Base-by-base conservation (phyloP, 2,888 invertebrate species). In the Homarus gammarus region DNA sequence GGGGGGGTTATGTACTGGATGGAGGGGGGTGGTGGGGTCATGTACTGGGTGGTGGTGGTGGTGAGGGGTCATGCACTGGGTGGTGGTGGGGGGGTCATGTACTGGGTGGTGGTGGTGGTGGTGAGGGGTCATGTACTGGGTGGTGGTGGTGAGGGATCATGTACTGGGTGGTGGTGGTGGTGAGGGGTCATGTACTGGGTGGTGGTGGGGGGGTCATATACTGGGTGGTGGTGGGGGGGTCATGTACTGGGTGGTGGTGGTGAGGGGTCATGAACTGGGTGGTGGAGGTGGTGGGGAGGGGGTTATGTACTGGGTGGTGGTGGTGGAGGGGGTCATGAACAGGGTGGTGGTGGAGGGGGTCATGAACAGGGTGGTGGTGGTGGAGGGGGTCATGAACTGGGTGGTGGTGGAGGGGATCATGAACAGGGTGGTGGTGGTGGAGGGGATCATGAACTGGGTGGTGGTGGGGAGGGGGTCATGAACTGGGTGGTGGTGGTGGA, bases 311-410 rank as follows among this genome's bases (percentile, higher is more conserved):
- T n/a, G n/a, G n/a, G n/a, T n/a, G 75, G 49, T 12, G n/a, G 18
- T 56, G 81, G 18, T 18, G 36, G 56, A 61, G 61, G 18, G 81
- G 36, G 72, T 3, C 38, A 81, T 49, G 38, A 22, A 75, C 44
- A 44, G 44, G 44, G 61, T 27, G 27, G 27, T 5, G 18, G 75
- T n/a, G 75, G 44, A 61, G 10, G 44, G 44, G n/a, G 33, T 22
- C 15, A 49, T 44, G 78, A 15, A 31, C 44, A 22, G 27, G 49
- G 49, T 44, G 44, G 27, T 27, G 70, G 22, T 15, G 33, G 49
- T 44, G 78, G 78, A 78, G 33, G 22, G 70, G 70, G 36, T 18
- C 18, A 15, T 27, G 27, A 33, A 40, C 15, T 2, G 2, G 44
- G 44, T 8, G 44, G 44, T 56, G 6, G 10, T 5, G 44, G 6